These are phyloP conservation scores for Euwallacea similis DNA, from an alignment of 1,140 invertebrate species.

Conservation along the genomic window DNA sequence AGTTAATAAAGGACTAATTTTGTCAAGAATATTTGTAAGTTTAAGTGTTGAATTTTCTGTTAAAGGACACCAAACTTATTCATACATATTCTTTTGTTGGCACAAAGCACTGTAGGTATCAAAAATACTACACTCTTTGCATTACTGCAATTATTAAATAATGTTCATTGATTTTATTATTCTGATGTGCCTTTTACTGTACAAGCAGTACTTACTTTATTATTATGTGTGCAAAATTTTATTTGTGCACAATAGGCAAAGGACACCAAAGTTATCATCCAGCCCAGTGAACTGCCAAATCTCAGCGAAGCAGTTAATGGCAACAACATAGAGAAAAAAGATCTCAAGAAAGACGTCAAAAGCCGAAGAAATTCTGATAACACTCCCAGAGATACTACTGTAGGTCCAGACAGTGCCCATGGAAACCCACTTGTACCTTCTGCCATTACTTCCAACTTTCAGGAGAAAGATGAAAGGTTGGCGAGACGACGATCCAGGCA, in stretches of 20 bases:
- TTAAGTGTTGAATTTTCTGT: not conserved
- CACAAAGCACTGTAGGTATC: no score
- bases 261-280: constrained; percentile 51
- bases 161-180: no score
- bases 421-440: no score
- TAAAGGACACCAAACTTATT: no score
- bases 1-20: constrained; percentile 1
- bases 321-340: constrained; percentile 17
- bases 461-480: constrained; percentile 58
- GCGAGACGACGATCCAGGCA: constrained; percentile 48
- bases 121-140: no score
- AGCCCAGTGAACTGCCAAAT: constrained; percentile 50
- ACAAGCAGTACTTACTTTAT: no score
- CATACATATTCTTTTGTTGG: no score
- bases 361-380: constrained; percentile 43
- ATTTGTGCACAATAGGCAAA: constrained; percentile 22
- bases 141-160: no score
- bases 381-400: constrained; percentile 18
- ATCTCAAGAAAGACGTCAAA: constrained; percentile 42
- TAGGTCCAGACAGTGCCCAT: not conserved
- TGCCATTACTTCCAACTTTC: not conserved
- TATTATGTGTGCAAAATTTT: no score
- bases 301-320: constrained; percentile 51
- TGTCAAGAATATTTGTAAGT: constrained; percentile 11
- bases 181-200: no score